Evolutionary conservation across 2,888 invertebrate species (phyloP).

Genomic region (Antheraea assamensis): DNA sequence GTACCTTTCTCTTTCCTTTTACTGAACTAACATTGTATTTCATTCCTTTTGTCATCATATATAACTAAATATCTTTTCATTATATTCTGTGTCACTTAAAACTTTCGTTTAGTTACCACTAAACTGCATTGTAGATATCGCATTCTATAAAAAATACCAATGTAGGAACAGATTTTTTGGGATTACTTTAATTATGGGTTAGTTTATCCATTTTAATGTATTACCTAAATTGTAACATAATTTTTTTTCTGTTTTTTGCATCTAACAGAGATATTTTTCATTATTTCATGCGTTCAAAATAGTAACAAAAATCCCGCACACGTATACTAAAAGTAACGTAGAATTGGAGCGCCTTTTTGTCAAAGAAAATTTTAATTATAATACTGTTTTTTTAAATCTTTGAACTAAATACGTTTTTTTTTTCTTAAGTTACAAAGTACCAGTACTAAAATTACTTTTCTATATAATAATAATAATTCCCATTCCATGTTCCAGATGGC

Average conservation of each 20-base stretch:
- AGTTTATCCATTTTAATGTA: neutral
- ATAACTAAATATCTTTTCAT: neutral
- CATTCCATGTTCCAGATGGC: constrained; percentile 59
- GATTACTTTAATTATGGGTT: too few species aligned
- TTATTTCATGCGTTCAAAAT: neutral
- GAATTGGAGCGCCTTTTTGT: neutral
- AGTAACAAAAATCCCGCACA: neutral
- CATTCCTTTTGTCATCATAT: neutral
- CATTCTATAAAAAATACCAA: neutral
- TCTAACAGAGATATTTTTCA: neutral
- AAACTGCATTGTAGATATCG: too few species aligned
- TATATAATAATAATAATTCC: constrained; percentile 40
- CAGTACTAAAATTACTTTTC: neutral
- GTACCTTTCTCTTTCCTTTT: neutral
- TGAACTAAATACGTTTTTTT: neutral
- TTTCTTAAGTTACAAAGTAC: neutral
- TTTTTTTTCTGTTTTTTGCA: neutral
- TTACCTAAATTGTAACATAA: neutral
- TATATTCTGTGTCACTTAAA: neutral
- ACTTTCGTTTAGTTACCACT: neutral
- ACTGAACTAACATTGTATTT: neutral
- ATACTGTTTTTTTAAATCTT: neutral
- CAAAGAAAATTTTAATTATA: neutral
- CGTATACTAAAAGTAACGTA: neutral
- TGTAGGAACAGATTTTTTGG: neutral